Base-by-base conservation (phyloP, 1,140 invertebrate species). In the Euura lappo region DNA sequence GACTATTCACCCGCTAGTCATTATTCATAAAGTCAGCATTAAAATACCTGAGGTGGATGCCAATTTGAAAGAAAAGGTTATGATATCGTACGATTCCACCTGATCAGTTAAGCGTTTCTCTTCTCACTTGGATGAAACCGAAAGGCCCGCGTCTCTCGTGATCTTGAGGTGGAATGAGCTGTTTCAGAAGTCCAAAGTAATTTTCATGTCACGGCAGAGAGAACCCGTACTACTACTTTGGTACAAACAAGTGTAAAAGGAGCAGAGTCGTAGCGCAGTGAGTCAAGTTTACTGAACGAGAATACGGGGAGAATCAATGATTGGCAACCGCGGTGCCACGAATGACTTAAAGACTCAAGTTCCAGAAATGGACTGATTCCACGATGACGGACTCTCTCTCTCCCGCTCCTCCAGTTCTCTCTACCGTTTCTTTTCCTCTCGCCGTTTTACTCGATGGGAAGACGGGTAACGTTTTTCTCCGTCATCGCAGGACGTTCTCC, bases 311-410 rank as follows among this genome's bases (percentile, higher is more conserved):
- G 51, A 60, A 60, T 60, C 51, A 60, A 60, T 60, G 51, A 60
- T 60, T 60, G 51, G 51, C 13, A 60, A 60, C 51, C 51, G 13
- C 13, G 51, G 51, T 60, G 51, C 8, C 51, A 60, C 51, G 51
- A 60, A 60, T 60, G 51, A 60, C 8, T 60, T 60, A 60, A 60
- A 60, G 51, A 60, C 51, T 60, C 51, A n/a, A 60, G 51, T 60
- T 60, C 51, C 51, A 60, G 51, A 60, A 60, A 60, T 60, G 51
- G 51, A n/a, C 51, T 60, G 51, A 60, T 60, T 60, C 13, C 51
- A n/a, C 51, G 13, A 3, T 60, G 51, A 60, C 51, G 51, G 13
- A 60, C 51, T 60, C 51, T 60, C 51, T 60, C 51, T n/a, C 51
- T 60, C 4, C 13, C 51, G 2, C 8, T 60, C 3, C 6, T 60